Percentiles rank a stretch among this genome's conserved stretches.
These are phyloP conservation scores for Spodoptera exigua DNA, from an alignment of 2,888 invertebrate genomes.

Conservation along the genomic window DNA sequence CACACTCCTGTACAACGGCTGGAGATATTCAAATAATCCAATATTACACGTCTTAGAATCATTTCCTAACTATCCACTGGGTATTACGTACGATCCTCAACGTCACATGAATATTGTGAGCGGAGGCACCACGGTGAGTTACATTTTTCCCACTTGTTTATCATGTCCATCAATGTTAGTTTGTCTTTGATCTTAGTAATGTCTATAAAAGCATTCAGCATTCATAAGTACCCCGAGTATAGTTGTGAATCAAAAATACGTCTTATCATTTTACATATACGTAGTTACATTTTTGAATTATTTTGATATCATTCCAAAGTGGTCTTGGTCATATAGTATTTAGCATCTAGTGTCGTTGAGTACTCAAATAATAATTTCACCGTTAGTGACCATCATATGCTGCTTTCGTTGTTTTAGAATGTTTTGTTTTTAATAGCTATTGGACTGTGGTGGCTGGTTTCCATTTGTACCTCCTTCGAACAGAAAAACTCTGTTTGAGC, in stretches of 20 bases:
- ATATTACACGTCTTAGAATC: conserved; percentile 58
- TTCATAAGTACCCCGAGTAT: conserved; percentile 21
- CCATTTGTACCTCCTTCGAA: conserved; percentile 42
- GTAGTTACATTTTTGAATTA: background rate
- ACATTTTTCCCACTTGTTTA: conserved; percentile 36
- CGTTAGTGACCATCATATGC: conserved; percentile 21
- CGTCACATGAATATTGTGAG: conserved; percentile 64
- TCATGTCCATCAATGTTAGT: conserved; percentile 44
- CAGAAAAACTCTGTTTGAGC: conserved; percentile 42
- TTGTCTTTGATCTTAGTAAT: conserved; percentile 39
- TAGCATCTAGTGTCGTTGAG: conserved; percentile 3
- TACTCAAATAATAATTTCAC: conserved; percentile 15
- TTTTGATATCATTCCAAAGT: no score
- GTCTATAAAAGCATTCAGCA: conserved; percentile 39
- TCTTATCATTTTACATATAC: conserved; percentile 9
- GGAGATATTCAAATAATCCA: conserved; percentile 80
- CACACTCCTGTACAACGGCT: conserved; percentile 77
- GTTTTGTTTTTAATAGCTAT: conserved; percentile 54
- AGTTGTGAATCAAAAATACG: conserved; percentile 15
- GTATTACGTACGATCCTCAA: conserved; percentile 67
- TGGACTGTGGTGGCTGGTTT: conserved; percentile 48
- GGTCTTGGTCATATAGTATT: no score
- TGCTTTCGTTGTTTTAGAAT: conserved; percentile 51
- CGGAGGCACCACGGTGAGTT: conserved; percentile 59
- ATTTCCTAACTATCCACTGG: conserved; percentile 71